Base-by-base conservation (phyloP, 2,888 invertebrate species). In the Flexamia atlantica region DNA sequence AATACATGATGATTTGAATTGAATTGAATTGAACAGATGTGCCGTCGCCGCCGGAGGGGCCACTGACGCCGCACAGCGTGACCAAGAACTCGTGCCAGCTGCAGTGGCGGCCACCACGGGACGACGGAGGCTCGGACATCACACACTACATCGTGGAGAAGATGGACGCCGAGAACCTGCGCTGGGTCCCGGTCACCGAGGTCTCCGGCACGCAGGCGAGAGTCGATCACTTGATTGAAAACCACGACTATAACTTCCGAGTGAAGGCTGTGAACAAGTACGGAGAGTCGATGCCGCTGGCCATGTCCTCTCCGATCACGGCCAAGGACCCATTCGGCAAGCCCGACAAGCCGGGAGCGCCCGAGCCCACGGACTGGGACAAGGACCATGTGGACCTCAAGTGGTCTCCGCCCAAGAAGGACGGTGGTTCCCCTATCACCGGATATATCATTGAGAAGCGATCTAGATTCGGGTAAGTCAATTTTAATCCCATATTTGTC, bases 171-270 rank as follows among this genome's bases (percentile, higher is more conserved):
- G 97, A 97, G 89, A 97, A 95, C 87, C 94, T 98, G 92, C 94
- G 98, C 85, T 98, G 98, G 98, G 95, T 97, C 72, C 98, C 98
- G 23, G 96, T 97, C 20, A 97, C 97, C n/a, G 98, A 98, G 89
- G 94, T 96, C 57, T 93, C 95, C 83, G 94, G 93, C 60, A 95
- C 96, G 81, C 93, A 92, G 86, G 94, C 96, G 88, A 89, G 95
- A 81, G 97, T 97, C 32, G 97, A 97, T 88, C 97, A 97, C 89
- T 92, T 99, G 50, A 95, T 97, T 88, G 98, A 98, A 91, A 97
- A 97, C 42, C 98, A 98, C 89, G 97, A 98, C 88, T 98, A 98
- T 90, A 97, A 97, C 89, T 98, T 98, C 94, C 93, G 98, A 50
- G 97, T 98, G 0, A 94, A 96, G 84, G 98, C 98, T 23, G 97